Base-by-base conservation (phyloP, 2,113 vertebrate species). In the Holacanthus passer region DNA sequence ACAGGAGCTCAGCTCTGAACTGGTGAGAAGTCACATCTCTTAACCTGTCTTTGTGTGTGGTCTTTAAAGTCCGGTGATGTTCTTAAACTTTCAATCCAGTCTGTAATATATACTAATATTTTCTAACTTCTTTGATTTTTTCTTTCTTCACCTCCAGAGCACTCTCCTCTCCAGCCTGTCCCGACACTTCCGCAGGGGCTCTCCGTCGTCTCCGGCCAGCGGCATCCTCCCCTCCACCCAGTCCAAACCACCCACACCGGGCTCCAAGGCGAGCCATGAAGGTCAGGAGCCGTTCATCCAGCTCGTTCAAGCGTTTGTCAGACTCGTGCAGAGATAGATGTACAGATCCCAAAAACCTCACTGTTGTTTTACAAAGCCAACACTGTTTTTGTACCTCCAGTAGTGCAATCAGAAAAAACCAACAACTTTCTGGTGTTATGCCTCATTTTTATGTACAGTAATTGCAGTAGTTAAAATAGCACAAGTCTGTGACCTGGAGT, bases 1-100 rank as follows among this genome's bases (percentile, higher is more conserved):
- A 69, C 98, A 99, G 92, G 98, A 99, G 90, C 97, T 99, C 67
- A 97, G 97, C 94, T 99, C 98, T 0, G 98, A 99, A 88, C 91
- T 99, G 97, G 98, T 99, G 87, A 85, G 94, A 41, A 7, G 0
- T 31, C 3, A 41, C 8, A 4, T 12, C 11, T n/a, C 4, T 58
- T 17, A 5, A 24, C 7, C 11, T 1, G 7, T 37, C 13, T 19
- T 53, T 35, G 16, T 52, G 2, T 60, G 0, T 9, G 12, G 12
- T 68, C 31, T 68, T 59, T 52, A 0, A 45, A n/a, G 6, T 41
- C 39, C 9, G 5, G 9, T 41, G 39, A 41, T 41, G 11, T 41
- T 41, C 35, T 37, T 5, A 7, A 37, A 37, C 8, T 37, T 37
- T 37, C 35, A n/a, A n/a, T n/a, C n/a, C n/a, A n/a, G n/a, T n/a